phyloP scores from a whole-genome alignment of 1,140 invertebrate species.

The Rhagoletis pomonella region DNA sequence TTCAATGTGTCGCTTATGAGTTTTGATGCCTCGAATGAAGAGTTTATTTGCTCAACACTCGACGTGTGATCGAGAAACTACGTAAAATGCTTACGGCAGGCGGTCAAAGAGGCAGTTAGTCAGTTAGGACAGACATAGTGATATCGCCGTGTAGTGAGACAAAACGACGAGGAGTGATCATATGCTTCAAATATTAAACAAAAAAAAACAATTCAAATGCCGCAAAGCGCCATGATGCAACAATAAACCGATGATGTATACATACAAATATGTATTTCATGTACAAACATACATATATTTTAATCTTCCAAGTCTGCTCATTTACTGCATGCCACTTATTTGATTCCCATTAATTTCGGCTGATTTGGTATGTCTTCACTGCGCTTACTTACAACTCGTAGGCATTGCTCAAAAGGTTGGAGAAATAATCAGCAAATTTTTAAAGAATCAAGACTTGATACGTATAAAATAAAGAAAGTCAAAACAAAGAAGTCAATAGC shows the following conservation, averaged over 20 bases:
- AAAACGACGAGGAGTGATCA: background rate
- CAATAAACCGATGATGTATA: background rate
- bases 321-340: background rate
- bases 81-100: conserved; percentile 5
- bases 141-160: background rate
- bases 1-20: background rate
- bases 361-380: conserved; percentile 58
- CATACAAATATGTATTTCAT: background rate
- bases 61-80: conserved; percentile 64
- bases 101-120: background rate
- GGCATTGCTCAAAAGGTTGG: background rate
- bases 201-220: background rate
- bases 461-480: conserved; percentile 19
- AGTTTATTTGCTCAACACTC: conserved; percentile 69
- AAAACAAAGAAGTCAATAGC: conserved; percentile 42
- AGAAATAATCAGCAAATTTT: conserved; percentile 17
- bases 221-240: background rate
- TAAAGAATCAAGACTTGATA: background rate
- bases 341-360: conserved; percentile 65
- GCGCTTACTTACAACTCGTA: background rate
- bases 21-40: background rate
- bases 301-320: too few species aligned
- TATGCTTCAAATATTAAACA: background rate
- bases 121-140: background rate
- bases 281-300: background rate